Percentiles rank a stretch among this genome's conserved stretches.
Conservation (phyloP, 2,113 vertebrate genomes). For the Spheniscus mendiculus region DNA sequence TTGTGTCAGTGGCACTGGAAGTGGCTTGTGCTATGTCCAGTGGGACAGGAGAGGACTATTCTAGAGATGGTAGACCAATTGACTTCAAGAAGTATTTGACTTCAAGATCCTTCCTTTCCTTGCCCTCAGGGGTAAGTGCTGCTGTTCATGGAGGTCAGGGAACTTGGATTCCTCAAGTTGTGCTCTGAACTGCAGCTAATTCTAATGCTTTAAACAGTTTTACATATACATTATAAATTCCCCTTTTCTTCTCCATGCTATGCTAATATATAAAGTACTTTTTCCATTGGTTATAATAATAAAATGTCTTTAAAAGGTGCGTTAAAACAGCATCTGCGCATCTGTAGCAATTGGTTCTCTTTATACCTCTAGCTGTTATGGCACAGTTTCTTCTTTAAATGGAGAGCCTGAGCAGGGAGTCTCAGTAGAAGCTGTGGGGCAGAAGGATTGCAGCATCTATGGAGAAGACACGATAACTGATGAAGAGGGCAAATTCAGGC, state of each 20-base stretch:
- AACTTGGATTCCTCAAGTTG: not conserved
- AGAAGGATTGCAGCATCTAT: slow-evolving; percentile 89
- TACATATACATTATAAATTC: not conserved
- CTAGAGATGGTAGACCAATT: not conserved
- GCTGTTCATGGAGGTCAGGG: not conserved
- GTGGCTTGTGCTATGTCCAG: not conserved
- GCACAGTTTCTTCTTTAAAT: slow-evolving; percentile 90
- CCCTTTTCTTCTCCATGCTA: not conserved
- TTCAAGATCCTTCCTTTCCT: not conserved
- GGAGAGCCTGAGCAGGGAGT: slow-evolving; percentile 94
- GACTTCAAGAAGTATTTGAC: not conserved
- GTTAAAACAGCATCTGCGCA: not conserved
- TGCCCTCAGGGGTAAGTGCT: not conserved
- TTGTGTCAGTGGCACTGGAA: not conserved
- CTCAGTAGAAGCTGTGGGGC: slow-evolving; percentile 91
- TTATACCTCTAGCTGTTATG: slow-evolving; percentile 84
- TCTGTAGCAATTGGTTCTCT: not conserved
- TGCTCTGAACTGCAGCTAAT: not conserved
- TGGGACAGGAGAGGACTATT: not conserved
- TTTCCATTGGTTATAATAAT: not conserved
- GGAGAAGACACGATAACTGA: slow-evolving; percentile 95
- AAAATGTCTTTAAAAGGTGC: not conserved
- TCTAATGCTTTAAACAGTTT: not conserved
- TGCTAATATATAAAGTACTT: not conserved
- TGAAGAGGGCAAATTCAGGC: slow-evolving; percentile 91